These are phyloP conservation scores for Tragelaphus strepsiceros DNA, from an alignment of 2,113 vertebrate species.

Conservation along the genomic window DNA sequence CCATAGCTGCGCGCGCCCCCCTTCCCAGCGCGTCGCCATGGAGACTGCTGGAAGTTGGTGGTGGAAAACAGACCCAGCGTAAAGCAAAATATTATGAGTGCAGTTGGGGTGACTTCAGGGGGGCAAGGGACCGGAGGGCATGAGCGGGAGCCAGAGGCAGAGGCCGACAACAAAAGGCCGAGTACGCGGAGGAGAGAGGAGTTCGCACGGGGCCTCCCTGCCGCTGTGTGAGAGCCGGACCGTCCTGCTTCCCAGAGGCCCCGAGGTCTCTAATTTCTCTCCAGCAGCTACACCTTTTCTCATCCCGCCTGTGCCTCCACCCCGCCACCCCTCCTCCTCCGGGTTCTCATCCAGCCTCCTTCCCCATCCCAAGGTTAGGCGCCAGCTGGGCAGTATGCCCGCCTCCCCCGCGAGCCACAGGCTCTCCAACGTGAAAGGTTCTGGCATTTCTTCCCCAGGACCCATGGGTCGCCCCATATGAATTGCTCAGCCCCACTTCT, in stretches of 20 bases:
- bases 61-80: conserved; percentile 74
- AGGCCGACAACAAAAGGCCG: conserved; percentile 81
- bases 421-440: background rate
- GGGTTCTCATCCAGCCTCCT: background rate
- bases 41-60: conserved; percentile 72
- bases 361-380: background rate
- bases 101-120: conserved; percentile 75
- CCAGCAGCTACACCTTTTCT: conserved; percentile 46
- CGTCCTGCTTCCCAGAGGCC: conserved; percentile 28
- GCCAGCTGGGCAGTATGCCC: conserved; percentile 15
- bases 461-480: conserved; percentile 11
- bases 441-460: conserved; percentile 42
- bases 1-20: conserved; percentile 69
- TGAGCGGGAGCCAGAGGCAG: conserved; percentile 82
- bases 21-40: conserved; percentile 76
- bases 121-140: conserved; percentile 76
- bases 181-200: conserved; percentile 36
- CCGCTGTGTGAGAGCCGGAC: conserved; percentile 38
- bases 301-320: background rate
- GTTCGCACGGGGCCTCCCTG: background rate
- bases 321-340: background rate
- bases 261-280: conserved; percentile 17
- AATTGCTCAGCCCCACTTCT: background rate
- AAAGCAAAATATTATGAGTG: conserved; percentile 81
- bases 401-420: background rate